These are phyloP conservation scores for Atrina japonica DNA, from an alignment of 2,888 invertebrate species.

Conservation along the genomic window DNA sequence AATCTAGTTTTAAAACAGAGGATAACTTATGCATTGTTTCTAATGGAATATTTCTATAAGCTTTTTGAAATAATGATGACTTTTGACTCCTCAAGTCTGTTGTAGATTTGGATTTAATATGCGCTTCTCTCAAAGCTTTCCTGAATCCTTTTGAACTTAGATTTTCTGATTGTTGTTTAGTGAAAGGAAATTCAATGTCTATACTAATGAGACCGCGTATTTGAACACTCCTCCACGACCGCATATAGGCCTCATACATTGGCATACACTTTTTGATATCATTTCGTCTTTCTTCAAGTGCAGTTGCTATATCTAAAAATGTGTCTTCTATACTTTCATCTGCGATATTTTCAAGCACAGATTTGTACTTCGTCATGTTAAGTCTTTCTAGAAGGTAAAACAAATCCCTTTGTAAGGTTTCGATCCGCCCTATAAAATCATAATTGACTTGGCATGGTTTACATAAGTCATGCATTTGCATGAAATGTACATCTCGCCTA, in stretches of 20 bases:
- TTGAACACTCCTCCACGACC: constrained; percentile 20
- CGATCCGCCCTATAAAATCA: constrained; percentile 29
- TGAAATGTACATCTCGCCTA: constrained; percentile 19
- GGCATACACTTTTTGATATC: constrained; percentile 22
- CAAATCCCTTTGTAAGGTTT: constrained; percentile 24
- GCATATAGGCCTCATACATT: constrained; percentile 7
- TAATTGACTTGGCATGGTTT: constrained; percentile 26
- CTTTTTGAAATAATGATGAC: neutral
- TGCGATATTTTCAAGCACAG: constrained; percentile 2
- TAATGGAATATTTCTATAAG: constrained; percentile 6
- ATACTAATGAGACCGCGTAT: constrained; percentile 20
- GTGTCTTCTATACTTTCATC: constrained; percentile 1
- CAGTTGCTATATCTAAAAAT: constrained; percentile 7
- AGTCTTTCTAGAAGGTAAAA: constrained; percentile 3
- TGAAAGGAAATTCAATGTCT: constrained; percentile 11
- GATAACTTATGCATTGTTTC: constrained; percentile 7
- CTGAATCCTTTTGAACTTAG: neutral
- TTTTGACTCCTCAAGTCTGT: constrained; percentile 12
- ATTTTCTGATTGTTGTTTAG: neutral
- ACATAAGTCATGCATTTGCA: constrained; percentile 19
- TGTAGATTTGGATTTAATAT: constrained; percentile 3
- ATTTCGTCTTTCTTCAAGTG: constrained; percentile 19
- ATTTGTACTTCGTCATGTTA: constrained; percentile 19
- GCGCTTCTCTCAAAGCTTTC: neutral
- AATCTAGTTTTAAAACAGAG: constrained; percentile 10